Evolutionary conservation across 2,797 vertebrate species (phyloP), one percentile per base, ranked within the genome.

Genomic region (Phaenicophaeus curvirostris): DNA sequence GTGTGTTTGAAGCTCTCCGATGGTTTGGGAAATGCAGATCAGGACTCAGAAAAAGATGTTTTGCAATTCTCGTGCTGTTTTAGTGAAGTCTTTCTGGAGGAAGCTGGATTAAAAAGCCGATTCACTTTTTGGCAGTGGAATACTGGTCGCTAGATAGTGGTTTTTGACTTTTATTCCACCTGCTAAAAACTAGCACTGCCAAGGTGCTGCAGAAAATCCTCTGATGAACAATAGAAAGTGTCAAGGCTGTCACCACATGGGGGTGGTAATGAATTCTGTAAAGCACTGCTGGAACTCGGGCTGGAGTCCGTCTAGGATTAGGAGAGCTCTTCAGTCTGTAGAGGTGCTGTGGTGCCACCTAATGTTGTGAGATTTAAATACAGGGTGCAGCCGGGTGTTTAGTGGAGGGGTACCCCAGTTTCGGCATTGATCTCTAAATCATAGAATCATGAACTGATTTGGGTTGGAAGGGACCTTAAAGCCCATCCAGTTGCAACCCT

Each of bases 281-380:
- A 53, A 84, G 39, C 18, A 27, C 28, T 4, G 71, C 73, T 72
- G 5, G 75, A 61, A 41, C 58, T 90, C 39, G 31, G 46, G 58
- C 74, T 3, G 20, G 51, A 37, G 80, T 16, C 85, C 27, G 1
- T 15, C 13, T 11, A 31, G 37, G 71, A 11, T 37, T 13, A 1
- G 39, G 15, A 28, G n/a, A n/a, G 50, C 50, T 37, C 35, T 3
- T 1, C 27, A 4, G 11, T 61, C 9, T 74, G 1, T 5, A 14
- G 68, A 90, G 87, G 77, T 24, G 71, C 6, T 53, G 5, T 94
- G 90, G 83, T 97, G 93, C 94, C 93, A 93, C 72, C 96, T 97
- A 93, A 71, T 16, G 96, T 75, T 50, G 23, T 7, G 13, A 59
- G 50, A 1, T 35, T 39, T 37, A 67, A 80, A 23, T 59, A 19